Evolutionary conservation across 2,113 vertebrate species (phyloP).

Genomic region (Cheilinus undulatus): DNA sequence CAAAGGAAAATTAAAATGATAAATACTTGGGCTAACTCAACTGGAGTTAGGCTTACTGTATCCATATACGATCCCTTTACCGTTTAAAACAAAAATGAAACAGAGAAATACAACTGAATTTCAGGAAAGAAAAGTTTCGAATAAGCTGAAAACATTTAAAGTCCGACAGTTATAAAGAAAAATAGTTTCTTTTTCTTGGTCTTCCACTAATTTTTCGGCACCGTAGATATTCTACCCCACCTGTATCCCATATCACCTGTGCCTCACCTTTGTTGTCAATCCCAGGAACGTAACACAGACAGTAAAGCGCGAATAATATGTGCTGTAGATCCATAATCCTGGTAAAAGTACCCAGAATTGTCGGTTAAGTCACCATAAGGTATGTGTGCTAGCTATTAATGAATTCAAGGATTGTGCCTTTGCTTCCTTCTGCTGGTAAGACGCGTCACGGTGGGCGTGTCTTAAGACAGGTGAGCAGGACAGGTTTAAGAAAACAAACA

Average conservation of each 20-base stretch:
- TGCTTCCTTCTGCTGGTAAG: neutral
- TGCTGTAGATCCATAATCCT: conserved; percentile 38
- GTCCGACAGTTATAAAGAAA: too few species aligned
- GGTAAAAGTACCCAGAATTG: neutral
- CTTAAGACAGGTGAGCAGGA: conserved; percentile 13
- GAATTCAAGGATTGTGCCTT: neutral
- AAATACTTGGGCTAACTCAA: neutral
- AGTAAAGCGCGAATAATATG: neutral
- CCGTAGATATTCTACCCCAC: neutral
- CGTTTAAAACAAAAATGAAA: neutral
- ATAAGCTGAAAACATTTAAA: neutral
- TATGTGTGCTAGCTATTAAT: rapidly evolving
- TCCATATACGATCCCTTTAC: neutral
- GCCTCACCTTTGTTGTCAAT: conserved; percentile 65
- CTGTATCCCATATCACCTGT: too few species aligned
- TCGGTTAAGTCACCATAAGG: neutral
- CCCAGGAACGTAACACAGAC: conserved; percentile 25
- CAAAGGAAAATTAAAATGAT: neutral
- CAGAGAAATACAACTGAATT: neutral
- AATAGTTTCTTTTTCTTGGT: neutral
- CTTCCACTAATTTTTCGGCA: neutral
- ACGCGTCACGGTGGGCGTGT: conserved; percentile 37
- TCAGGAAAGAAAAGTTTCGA: too few species aligned
- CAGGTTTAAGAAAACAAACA: neutral
- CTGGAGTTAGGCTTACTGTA: neutral